Percentiles rank a stretch among this genome's conserved stretches.
Evolutionary conservation across 1,140 invertebrate species (phyloP).

Genomic region (Euwallacea fornicatus): DNA sequence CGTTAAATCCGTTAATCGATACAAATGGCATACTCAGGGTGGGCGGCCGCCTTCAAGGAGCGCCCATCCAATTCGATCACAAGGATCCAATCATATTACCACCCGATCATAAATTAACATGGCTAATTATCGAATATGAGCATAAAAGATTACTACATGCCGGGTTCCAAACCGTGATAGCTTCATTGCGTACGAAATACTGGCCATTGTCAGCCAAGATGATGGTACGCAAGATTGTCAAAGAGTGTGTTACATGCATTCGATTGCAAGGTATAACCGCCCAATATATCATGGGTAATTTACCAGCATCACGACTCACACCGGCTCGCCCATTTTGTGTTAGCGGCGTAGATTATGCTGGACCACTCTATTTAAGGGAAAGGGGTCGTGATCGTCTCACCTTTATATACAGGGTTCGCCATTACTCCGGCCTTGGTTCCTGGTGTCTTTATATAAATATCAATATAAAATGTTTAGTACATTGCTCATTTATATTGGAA

Average conservation of each 20-base stretch:
- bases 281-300: background rate
- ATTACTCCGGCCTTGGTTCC: too few relatives aligned
- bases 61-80: background rate
- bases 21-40: background rate
- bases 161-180: background rate
- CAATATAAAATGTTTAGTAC: too few relatives aligned
- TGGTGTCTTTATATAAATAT: too few relatives aligned
- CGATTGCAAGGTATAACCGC: background rate
- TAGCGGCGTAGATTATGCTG: background rate
- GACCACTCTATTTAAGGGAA: background rate
- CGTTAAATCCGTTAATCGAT: background rate
- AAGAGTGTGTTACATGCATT: constrained; percentile 3
- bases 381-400: too few relatives aligned
- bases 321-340: background rate
- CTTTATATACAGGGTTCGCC: too few relatives aligned
- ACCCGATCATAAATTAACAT: background rate
- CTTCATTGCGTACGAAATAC: background rate
- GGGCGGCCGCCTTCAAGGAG: background rate
- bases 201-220: constrained; percentile 3
- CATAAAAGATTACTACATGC: background rate
- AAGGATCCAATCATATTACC: constrained; percentile 9
- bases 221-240: background rate
- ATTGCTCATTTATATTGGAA: too few relatives aligned
- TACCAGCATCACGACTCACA: background rate
- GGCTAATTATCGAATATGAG: background rate